Percentiles rank a stretch among this genome's conserved stretches.
These are phyloP conservation scores for Pammene fasciana DNA, from an alignment of 2,888 invertebrate genomes.

Conservation along the genomic window DNA sequence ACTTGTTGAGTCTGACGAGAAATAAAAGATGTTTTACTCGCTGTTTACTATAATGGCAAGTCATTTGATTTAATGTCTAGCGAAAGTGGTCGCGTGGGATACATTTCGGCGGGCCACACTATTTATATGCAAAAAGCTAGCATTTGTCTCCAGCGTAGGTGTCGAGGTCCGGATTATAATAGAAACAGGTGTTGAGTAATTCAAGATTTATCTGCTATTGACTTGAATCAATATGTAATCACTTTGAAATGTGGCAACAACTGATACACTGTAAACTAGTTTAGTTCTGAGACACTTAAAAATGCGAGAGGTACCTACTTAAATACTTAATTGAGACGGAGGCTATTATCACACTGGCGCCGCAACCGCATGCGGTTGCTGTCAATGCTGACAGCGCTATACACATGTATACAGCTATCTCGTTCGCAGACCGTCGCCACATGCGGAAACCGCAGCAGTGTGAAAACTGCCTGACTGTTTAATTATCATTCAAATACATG, in stretches of 20 bases:
- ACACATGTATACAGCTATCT: too few species aligned
- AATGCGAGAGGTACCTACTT: too few species aligned
- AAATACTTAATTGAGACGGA: too few species aligned
- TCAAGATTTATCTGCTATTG: slow-evolving; percentile 28
- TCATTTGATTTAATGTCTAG: slow-evolving; percentile 38
- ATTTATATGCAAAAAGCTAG: slow-evolving; percentile 39
- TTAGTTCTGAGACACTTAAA: background rate
- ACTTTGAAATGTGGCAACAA: slow-evolving; percentile 20
- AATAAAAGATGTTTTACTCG: slow-evolving; percentile 20
- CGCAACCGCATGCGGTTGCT: too few species aligned
- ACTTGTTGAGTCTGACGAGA: slow-evolving; percentile 37
- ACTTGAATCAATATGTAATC: slow-evolving; percentile 12
- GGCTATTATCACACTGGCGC: too few species aligned
- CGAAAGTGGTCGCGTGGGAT: slow-evolving; percentile 39
- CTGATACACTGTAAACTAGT: background rate
- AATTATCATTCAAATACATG: too few species aligned
- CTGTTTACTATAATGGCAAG: slow-evolving; percentile 20
- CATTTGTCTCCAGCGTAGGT: slow-evolving; percentile 25
- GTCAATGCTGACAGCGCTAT: too few species aligned
- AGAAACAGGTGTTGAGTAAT: slow-evolving; percentile 34
- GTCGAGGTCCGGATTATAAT: slow-evolving; percentile 30
- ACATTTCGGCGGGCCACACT: slow-evolving; percentile 28
- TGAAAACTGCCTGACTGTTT: too few species aligned
- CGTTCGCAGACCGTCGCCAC: too few species aligned
- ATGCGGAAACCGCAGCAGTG: too few species aligned